phyloP scores from a whole-genome alignment of 1,140 invertebrate genomes.

The Frieseomelitta varia region DNA sequence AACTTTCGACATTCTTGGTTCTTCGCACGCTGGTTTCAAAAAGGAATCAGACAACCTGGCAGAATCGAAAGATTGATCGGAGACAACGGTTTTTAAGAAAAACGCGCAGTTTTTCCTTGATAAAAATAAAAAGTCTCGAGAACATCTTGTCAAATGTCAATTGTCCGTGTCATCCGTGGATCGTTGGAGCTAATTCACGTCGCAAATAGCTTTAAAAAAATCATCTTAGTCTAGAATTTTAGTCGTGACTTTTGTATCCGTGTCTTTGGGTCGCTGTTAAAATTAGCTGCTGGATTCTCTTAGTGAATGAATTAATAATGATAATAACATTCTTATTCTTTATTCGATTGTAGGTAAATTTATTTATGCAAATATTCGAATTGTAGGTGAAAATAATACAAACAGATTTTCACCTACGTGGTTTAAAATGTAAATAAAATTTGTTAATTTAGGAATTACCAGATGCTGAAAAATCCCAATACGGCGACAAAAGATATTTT shows the following conservation, averaged over 20 bases:
- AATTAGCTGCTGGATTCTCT: conserved; percentile 47
- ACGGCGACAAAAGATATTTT: too few relatives aligned
- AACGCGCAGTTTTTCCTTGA: not conserved
- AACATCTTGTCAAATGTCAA: not conserved
- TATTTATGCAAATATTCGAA: not conserved
- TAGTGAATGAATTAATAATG: conserved; percentile 38
- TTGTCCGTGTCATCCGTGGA: not conserved
- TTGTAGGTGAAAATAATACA: not conserved
- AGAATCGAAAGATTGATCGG: not conserved
- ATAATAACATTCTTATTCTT: conserved; percentile 52
- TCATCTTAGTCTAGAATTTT: not conserved
- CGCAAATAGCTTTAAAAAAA: not conserved
- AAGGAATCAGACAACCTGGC: not conserved
- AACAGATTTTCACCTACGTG: too few relatives aligned
- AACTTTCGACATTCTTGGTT: conserved; percentile 40
- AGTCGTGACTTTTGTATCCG: not conserved
- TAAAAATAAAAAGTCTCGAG: not conserved
- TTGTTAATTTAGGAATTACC: too few relatives aligned
- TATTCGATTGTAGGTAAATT: conserved; percentile 51
- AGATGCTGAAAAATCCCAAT: too few relatives aligned
- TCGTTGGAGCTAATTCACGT: not conserved
- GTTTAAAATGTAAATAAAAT: too few relatives aligned
- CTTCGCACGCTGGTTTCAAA: not conserved
- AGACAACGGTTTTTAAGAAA: not conserved
- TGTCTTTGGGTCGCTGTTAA: conserved; percentile 40